Evolutionary conservation across 2,113 vertebrate genomes (phyloP).

Genomic region (Erinaceus europaeus): DNA sequence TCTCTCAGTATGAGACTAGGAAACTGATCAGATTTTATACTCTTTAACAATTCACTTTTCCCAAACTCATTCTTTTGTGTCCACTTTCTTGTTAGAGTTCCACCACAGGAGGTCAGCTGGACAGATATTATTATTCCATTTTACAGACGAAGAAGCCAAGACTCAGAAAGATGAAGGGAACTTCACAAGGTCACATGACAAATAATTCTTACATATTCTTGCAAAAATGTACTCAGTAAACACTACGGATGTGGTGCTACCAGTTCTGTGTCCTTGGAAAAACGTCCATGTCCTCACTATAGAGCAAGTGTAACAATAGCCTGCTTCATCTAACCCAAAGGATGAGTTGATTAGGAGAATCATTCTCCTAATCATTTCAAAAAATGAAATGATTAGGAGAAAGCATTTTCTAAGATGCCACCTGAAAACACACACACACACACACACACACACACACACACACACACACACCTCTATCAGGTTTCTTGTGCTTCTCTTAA

Average conservation of each 20-base stretch:
- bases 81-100: too few relatives aligned
- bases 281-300: neutral
- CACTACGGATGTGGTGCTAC: neutral
- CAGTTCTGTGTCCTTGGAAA: neutral
- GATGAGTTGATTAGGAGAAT: neutral
- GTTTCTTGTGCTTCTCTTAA: constrained; percentile 28
- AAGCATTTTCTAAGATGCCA: neutral
- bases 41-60: constrained; percentile 17
- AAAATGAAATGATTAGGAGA: neutral
- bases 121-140: too few relatives aligned
- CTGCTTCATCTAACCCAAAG: neutral
- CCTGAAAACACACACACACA: too few relatives aligned
- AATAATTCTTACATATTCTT: too few relatives aligned
- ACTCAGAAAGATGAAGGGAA: too few relatives aligned
- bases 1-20: neutral
- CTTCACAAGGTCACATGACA: too few relatives aligned
- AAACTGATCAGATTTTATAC: neutral
- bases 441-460: too few relatives aligned
- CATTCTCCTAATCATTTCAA: too few relatives aligned
- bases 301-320: neutral
- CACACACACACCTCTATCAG: too few relatives aligned
- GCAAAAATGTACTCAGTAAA: neutral
- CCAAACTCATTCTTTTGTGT: too few relatives aligned
- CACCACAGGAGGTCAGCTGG: too few relatives aligned
- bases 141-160: too few relatives aligned